These are phyloP conservation scores for Anabacerthia variegaticeps DNA, from an alignment of 2,797 vertebrate species.

Conservation along the genomic window DNA sequence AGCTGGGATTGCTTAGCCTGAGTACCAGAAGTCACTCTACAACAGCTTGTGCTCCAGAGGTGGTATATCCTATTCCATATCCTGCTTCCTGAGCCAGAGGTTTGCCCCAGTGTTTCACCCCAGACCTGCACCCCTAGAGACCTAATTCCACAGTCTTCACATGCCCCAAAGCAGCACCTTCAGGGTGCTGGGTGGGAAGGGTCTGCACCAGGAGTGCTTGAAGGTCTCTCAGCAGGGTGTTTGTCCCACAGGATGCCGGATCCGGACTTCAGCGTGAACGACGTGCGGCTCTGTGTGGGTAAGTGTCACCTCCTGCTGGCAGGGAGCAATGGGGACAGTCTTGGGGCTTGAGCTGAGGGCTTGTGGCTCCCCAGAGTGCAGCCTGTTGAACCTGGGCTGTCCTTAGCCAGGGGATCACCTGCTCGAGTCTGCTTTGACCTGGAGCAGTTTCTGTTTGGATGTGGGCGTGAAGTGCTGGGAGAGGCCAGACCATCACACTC, in stretches of 20 bases:
- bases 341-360: not conserved
- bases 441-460: not conserved
- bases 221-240: not conserved
- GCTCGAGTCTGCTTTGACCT: not conserved
- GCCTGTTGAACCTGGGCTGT: not conserved
- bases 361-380: not conserved
- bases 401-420: not conserved
- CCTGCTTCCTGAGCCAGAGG: not conserved
- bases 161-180: not conserved
- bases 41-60: not conserved
- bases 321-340: not conserved
- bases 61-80: not conserved
- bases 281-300: slow-evolving; percentile 94
- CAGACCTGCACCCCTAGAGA: not conserved
- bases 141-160: not conserved
- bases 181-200: not conserved
- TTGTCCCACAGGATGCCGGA: slow-evolving; percentile 90
- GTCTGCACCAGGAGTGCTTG: not conserved
- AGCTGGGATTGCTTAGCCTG: not conserved
- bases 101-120: not conserved
- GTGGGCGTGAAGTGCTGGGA: not conserved
- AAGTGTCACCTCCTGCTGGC: slow-evolving; percentile 54
- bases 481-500: not conserved
- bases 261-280: slow-evolving; percentile 91
- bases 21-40: not conserved